Conservation (phyloP, 1,140 invertebrate genomes). For the Drosophila melanica region DNA sequence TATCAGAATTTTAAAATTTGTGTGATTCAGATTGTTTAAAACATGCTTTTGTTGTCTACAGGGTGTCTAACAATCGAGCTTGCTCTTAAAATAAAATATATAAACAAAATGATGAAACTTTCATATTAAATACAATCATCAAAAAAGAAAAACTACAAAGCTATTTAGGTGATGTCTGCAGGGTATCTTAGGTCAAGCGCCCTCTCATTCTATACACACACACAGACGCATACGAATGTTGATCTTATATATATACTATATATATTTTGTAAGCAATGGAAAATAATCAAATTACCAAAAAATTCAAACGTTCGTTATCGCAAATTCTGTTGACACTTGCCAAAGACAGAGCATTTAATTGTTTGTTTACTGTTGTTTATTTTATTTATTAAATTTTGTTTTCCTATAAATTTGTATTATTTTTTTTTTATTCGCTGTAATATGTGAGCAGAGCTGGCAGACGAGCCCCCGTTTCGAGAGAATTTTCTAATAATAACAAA, state of each 20-base stretch:
- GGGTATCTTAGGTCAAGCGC: constrained; percentile 10
- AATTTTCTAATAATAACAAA: constrained; percentile 17
- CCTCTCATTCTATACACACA: background rate
- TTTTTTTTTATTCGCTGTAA: constrained; percentile 1
- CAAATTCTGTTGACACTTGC: constrained; percentile 9
- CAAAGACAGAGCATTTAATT: constrained; percentile 1
- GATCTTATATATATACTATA: background rate
- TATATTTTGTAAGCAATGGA: constrained; percentile 13
- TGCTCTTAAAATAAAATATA: background rate
- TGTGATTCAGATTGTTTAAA: no score
- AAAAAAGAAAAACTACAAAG: background rate
- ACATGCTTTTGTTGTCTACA: background rate
- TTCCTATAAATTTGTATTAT: background rate
- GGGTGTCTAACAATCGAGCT: background rate
- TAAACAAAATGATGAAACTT: background rate
- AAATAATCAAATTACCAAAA: constrained; percentile 20
- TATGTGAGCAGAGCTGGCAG: background rate
- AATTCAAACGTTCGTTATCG: background rate
- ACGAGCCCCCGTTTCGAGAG: constrained; percentile 32
- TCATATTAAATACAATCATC: background rate
- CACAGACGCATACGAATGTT: no score
- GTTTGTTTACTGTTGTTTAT: constrained; percentile 4
- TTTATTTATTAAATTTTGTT: background rate
- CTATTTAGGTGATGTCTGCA: background rate
- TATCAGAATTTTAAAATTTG: no score